Evolutionary conservation across 1,140 invertebrate species (phyloP), one percentile per base, ranked within the genome.

Genomic region (Lamellibrachia luymesi): DNA sequence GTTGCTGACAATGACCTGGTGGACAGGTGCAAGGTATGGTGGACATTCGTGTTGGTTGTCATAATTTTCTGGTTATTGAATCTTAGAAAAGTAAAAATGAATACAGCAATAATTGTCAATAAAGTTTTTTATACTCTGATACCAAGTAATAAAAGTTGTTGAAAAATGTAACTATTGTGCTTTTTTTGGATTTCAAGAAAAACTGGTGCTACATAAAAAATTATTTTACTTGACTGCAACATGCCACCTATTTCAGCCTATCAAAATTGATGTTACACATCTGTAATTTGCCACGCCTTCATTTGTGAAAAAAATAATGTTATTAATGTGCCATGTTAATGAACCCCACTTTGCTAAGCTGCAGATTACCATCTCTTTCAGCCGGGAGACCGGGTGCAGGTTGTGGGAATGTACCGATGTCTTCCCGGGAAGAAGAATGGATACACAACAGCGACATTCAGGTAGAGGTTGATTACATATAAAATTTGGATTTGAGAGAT

Each of bases 1-100:
- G 97, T 99, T 93, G 98, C 98, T 94, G 99, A 99, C 96, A 98
- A 99, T 96, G 99, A 99, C 97, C 97, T 99, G 2, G 99, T 99
- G 2, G 99, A 99, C 96, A 96, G 96, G 52, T 99, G 98, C 96
- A 96, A 96, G 95, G 95, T 96, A 92, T 64, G 94, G 90, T 1
- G 27, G 89, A 90, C 38, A 38, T 38, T 38, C 38, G 38, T 38
- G 38, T 38, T 38, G 38, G 38, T 38, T 38, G 38, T 38, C 38
- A 38, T 38, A 38, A 17, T 80, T 80, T 93, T 92, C 93, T 38
- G 50, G 92, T 49, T 92, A 50, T 17, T 93, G 91, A 93, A 38
- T 38, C 38, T 38, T 38, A 38, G 38, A 38, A 38, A 38, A 38
- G 38, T 38, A 38, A 38, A 38, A 38, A 38, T 1, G 38, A 38